Conservation (phyloP, 2,797 vertebrate species). For the Onychomys leucogaster region DNA sequence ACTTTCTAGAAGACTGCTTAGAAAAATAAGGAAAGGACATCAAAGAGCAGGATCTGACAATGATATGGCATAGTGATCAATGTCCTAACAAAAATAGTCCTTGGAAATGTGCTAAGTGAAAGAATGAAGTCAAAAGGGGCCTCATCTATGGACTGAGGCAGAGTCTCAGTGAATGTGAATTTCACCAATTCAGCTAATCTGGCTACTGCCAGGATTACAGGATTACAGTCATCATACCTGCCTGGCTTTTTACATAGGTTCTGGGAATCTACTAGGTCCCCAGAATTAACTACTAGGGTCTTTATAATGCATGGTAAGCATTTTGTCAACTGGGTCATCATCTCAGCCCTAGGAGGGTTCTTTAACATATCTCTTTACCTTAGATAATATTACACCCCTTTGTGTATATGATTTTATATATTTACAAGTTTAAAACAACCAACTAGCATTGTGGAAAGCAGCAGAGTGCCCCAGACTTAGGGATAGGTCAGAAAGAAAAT, state of each 20-base stretch:
- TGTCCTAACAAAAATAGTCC: not conserved
- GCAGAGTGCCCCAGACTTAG: not conserved
- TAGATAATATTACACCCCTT: not conserved
- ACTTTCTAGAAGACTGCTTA: too few species aligned
- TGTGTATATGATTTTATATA: not conserved
- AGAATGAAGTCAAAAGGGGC: not conserved
- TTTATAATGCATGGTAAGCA: not conserved
- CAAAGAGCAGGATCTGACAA: not conserved
- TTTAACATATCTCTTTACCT: conserved; percentile 21
- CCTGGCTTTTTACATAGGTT: not conserved
- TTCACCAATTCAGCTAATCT: not conserved
- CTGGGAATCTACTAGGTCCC: not conserved
- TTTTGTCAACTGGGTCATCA: not conserved
- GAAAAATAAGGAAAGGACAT: not conserved
- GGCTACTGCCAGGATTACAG: not conserved
- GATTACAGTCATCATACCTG: too few species aligned
- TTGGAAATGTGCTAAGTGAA: not conserved
- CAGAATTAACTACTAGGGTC: not conserved
- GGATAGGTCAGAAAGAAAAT: conserved; percentile 4
- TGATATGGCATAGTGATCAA: not conserved
- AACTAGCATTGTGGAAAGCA: conserved; percentile 1
- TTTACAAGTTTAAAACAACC: conserved; percentile 27
- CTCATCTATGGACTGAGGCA: not conserved
- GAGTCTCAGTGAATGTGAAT: not conserved
- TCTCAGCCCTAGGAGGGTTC: not conserved